Evolutionary conservation across 2,888 invertebrate species (phyloP), one percentile per base, ranked within the genome.

Genomic region (Erpobdella octoculata): DNA sequence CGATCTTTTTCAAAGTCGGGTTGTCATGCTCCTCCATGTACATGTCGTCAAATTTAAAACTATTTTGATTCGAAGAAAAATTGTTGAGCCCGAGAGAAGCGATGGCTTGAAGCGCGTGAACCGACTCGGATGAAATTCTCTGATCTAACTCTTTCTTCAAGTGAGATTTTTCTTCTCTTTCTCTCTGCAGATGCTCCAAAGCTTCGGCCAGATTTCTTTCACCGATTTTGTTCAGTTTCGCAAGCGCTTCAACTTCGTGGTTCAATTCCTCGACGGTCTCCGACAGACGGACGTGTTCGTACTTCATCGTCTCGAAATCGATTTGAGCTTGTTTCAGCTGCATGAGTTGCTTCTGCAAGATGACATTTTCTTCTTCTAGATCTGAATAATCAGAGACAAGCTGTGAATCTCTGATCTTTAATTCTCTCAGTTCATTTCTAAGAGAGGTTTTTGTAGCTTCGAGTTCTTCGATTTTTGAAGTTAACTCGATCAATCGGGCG

Each of bases 121-220:
- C 80, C 64, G 83, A 83, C 74, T 85, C 85, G 38, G 82, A 80
- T 37, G 78, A 80, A 58, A 80, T 77, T 58, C 81, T 76, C 73
- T 80, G 78, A 73, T 83, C 83, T 28, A 83, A 78, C 72, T 83
- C 82, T 72, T 82, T 82, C 73, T 82, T 82, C 46, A 81, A 73
- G 18, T 79, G 78, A 76, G 82, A 79, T 75, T 95, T 93, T 72
- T 96, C 94, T 84, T 98, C 98, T 15, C 98, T 86, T 84, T 98
- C 98, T 48, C 91, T 91, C 82, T 93, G 93, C 77, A 95, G 86
- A 68, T 93, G 91, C 84, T 93, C 92, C 67, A 97, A 87, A 65
- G 97, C 95, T 84, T 98, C 97, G 80, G 96, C 93, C 86, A 96
- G 89, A 83, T 96, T 94, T 79, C 92, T 90, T 82, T 95, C 97